A percentile compares a stretch with the other conserved stretches of the same genome.
phyloP scores from a whole-genome alignment of 2,888 invertebrate species.

The Yponomeuta cagnagella region DNA sequence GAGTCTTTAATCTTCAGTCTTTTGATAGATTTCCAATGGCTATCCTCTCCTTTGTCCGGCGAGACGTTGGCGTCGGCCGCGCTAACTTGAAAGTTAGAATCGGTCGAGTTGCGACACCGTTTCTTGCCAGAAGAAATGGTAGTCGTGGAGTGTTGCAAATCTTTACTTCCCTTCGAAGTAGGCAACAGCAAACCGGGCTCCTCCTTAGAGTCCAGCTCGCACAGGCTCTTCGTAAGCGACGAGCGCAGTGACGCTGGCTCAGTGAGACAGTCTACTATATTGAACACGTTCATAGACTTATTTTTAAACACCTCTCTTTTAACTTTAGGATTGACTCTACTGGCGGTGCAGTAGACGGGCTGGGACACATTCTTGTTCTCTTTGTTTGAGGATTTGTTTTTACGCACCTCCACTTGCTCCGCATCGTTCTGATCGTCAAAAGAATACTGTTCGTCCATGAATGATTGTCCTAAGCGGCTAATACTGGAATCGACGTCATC shows the following conservation, averaged over 20 bases:
- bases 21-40: slow-evolving; percentile 71
- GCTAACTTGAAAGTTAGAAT: slow-evolving; percentile 64
- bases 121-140: slow-evolving; percentile 70
- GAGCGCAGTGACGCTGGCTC: slow-evolving; percentile 64
- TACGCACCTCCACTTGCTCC: slow-evolving; percentile 41
- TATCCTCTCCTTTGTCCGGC: slow-evolving; percentile 65
- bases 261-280: slow-evolving; percentile 62
- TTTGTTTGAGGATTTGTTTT: slow-evolving; percentile 50
- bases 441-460: slow-evolving; percentile 43
- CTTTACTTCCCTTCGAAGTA: slow-evolving; percentile 48
- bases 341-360: slow-evolving; percentile 39
- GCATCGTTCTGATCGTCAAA: slow-evolving; percentile 22
- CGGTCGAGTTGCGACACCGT: slow-evolving; percentile 67
- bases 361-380: slow-evolving; percentile 56
- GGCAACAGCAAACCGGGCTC: slow-evolving; percentile 55
- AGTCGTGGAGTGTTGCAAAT: slow-evolving; percentile 61
- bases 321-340: slow-evolving; percentile 47
- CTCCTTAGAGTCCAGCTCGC: slow-evolving; percentile 63
- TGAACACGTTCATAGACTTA: slow-evolving; percentile 68
- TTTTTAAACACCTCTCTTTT: slow-evolving; percentile 70
- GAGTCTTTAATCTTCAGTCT: slow-evolving; percentile 71
- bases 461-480: slow-evolving; percentile 53
- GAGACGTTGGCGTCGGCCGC: slow-evolving; percentile 54
- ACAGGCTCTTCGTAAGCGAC: slow-evolving; percentile 64
- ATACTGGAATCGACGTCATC: slow-evolving; percentile 50